A percentile compares a stretch with the other conserved stretches of the same genome.
phyloP scores from a whole-genome alignment of 2,113 vertebrate species.

The Nipponia nippon region DNA sequence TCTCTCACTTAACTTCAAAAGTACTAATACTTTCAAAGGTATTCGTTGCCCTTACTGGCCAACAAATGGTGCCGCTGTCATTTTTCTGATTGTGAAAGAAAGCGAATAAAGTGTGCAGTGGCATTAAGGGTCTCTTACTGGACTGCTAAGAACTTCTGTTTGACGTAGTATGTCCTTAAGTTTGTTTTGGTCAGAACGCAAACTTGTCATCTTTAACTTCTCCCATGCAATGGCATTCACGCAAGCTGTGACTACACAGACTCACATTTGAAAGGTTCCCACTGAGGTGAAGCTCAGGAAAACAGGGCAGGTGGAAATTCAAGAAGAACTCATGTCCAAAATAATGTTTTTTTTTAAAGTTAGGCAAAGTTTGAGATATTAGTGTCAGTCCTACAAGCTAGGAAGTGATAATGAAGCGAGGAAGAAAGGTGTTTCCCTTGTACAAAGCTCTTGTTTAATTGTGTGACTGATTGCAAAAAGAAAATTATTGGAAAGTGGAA shows the following conservation, averaged over 20 bases:
- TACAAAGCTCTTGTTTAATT: neutral
- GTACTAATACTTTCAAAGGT: neutral
- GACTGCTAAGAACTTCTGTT: neutral
- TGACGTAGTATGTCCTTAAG: neutral
- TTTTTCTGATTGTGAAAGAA: neutral
- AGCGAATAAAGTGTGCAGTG: neutral
- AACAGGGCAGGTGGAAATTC: neutral
- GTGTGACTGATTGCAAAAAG: neutral
- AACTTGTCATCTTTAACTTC: neutral
- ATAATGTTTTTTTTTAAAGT: neutral
- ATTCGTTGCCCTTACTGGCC: neutral
- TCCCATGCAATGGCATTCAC: neutral
- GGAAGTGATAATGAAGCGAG: neutral
- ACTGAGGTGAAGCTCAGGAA: neutral
- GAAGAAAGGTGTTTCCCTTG: neutral
- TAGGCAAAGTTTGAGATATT: neutral
- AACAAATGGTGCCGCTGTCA: neutral
- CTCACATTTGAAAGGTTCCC: neutral
- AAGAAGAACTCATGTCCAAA: neutral
- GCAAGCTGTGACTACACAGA: neutral
- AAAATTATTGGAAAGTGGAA: neutral
- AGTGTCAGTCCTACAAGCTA: neutral
- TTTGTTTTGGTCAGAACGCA: neutral
- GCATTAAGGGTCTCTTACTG: neutral
- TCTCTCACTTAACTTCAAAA: neutral